Conservation (phyloP, 2,888 invertebrate genomes). For the Plebejus argus region DNA sequence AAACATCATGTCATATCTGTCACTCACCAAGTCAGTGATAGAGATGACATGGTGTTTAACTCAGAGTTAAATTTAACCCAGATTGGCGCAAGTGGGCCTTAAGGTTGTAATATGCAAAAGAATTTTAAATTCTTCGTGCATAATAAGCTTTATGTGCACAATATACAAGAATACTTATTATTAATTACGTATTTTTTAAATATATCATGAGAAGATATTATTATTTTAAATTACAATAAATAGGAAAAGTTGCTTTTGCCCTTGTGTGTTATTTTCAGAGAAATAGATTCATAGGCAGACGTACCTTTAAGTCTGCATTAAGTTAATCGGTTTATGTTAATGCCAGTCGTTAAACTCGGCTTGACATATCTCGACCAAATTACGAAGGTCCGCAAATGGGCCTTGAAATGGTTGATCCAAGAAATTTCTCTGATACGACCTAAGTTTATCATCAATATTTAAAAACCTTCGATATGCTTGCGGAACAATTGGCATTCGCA, state of each 20-base stretch:
- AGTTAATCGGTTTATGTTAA: neutral
- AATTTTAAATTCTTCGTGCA: neutral
- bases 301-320: no score
- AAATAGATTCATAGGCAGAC: neutral
- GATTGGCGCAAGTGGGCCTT: no score
- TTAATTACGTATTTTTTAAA: neutral
- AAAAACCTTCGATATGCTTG: neutral
- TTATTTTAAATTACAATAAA: neutral
- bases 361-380: neutral
- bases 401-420: no score
- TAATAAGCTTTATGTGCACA: neutral
- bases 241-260: neutral
- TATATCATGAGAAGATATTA: neutral
- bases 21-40: no score
- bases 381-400: no score
- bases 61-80: no score
- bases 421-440: neutral
- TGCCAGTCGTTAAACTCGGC: neutral
- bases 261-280: neutral
- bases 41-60: no score
- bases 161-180: conserved; percentile 8
- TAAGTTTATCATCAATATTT: neutral
- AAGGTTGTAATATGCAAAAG: neutral
- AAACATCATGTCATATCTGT: no score
- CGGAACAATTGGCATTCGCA: neutral